A percentile compares a stretch with the other conserved stretches of the same genome.
Conservation (phyloP, 2,888 invertebrate species). For the Nasonovia ribisnigri region DNA sequence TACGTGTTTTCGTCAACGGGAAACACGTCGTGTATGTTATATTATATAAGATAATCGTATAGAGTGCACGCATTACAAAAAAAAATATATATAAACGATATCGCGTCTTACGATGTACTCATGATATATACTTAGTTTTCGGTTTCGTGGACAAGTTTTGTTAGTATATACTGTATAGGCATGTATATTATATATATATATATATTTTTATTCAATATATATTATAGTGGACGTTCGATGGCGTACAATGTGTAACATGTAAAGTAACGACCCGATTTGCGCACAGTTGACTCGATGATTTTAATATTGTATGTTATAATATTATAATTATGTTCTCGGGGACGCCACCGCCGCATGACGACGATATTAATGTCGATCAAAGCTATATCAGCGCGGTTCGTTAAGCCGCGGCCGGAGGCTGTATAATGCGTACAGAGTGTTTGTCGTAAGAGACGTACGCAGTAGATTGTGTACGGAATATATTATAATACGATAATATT, state of each 20-base stretch:
- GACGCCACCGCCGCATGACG: neutral
- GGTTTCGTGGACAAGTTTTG: neutral
- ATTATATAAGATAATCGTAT: neutral
- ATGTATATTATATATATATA: neutral
- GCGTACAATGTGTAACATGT: neutral
- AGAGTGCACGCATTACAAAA: neutral
- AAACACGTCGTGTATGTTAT: neutral
- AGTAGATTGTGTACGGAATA: neutral
- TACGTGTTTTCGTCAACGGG: constrained; percentile 4
- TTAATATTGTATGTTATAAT: neutral
- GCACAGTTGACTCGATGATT: neutral
- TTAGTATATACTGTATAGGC: neutral
- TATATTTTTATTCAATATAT: too few relatives aligned
- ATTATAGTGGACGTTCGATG: too few relatives aligned
- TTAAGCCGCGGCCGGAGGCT: neutral
- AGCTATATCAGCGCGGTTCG: neutral
- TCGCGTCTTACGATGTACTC: neutral
- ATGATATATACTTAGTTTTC: neutral
- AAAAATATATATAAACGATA: neutral
- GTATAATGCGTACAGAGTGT: neutral
- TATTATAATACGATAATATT: constrained; percentile 16
- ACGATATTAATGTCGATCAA: neutral
- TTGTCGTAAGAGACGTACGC: neutral
- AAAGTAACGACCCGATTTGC: constrained; percentile 5
- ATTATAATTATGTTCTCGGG: constrained; percentile 17